A percentile compares a stretch with the other conserved stretches of the same genome.
phyloP scores from a whole-genome alignment of 2,113 vertebrate species.

The Anarrhichthys ocellatus region DNA sequence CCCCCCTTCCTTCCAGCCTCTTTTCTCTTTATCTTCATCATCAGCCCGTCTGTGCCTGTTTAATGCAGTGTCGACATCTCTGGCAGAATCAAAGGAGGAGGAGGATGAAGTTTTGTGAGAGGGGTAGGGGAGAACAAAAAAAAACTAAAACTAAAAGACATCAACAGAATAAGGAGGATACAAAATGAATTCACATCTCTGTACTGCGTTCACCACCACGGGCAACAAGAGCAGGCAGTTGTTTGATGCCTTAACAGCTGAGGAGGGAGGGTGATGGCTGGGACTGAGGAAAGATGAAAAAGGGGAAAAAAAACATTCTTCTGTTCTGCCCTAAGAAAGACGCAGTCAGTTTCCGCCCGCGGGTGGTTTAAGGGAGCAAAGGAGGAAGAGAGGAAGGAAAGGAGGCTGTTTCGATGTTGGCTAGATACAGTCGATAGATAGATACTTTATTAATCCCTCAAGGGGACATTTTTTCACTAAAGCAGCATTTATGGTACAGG shows the following conservation, averaged over 20 bases:
- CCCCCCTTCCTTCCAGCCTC: slow-evolving; percentile 34
- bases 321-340: slow-evolving; percentile 56
- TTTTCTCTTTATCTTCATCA: slow-evolving; percentile 58
- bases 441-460: too few species aligned
- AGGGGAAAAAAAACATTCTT: slow-evolving; percentile 48
- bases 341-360: slow-evolving; percentile 44
- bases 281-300: slow-evolving; percentile 44
- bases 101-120: slow-evolving; percentile 45
- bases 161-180: slow-evolving; percentile 47
- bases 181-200: slow-evolving; percentile 54
- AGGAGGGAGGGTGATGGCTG: slow-evolving; percentile 28
- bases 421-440: too few species aligned
- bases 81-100: slow-evolving; percentile 61
- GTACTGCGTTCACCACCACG: slow-evolving; percentile 52
- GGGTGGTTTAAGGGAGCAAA: slow-evolving; percentile 45
- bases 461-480: too few species aligned
- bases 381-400: slow-evolving; percentile 15
- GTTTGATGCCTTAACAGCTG: slow-evolving; percentile 57
- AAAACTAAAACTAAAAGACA: slow-evolving; percentile 23
- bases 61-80: slow-evolving; percentile 62
- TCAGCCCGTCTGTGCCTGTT: slow-evolving; percentile 59
- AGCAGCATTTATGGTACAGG: too few species aligned
- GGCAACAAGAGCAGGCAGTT: slow-evolving; percentile 45
- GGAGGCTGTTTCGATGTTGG: slow-evolving; percentile 14
- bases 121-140: not conserved